These are phyloP conservation scores for Apis cerana DNA, from an alignment of 1,140 invertebrate genomes.

Conservation along the genomic window DNA sequence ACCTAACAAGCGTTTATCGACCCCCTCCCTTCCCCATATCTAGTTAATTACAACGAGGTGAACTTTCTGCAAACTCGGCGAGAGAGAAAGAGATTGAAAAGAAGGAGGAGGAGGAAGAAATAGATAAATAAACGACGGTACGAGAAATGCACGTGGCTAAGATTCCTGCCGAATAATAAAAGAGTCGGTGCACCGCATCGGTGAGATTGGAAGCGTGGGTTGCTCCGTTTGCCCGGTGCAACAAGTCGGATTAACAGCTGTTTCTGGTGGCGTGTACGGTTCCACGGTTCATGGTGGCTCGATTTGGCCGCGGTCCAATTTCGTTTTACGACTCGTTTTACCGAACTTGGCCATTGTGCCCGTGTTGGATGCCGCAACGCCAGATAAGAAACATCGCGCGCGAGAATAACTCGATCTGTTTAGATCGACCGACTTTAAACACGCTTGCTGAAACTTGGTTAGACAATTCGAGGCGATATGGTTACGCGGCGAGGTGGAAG, in stretches of 20 bases:
- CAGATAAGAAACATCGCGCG: neutral
- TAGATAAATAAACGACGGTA: neutral
- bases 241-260: constrained; percentile 73
- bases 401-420: neutral
- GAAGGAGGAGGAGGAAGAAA: neutral
- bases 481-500: too few species aligned
- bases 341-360: constrained; percentile 28
- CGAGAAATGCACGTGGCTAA: neutral
- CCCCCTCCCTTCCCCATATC: too few species aligned
- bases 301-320: constrained; percentile 63
- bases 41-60: neutral
- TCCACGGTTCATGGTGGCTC: constrained; percentile 44
- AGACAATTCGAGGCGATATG: neutral
- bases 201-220: constrained; percentile 17
- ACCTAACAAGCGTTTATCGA: neutral
- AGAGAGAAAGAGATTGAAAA: neutral
- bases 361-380: neutral
- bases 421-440: neutral
- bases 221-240: constrained; percentile 63
- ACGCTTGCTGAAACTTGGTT: neutral
- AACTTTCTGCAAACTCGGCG: neutral
- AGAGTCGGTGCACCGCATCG: constrained; percentile 1
- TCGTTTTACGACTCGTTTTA: constrained; percentile 41
- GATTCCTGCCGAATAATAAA: constrained; percentile 25
- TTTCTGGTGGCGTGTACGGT: constrained; percentile 50